phyloP scores from a whole-genome alignment of 2,888 invertebrate species.

The Crepidodera aurea region DNA sequence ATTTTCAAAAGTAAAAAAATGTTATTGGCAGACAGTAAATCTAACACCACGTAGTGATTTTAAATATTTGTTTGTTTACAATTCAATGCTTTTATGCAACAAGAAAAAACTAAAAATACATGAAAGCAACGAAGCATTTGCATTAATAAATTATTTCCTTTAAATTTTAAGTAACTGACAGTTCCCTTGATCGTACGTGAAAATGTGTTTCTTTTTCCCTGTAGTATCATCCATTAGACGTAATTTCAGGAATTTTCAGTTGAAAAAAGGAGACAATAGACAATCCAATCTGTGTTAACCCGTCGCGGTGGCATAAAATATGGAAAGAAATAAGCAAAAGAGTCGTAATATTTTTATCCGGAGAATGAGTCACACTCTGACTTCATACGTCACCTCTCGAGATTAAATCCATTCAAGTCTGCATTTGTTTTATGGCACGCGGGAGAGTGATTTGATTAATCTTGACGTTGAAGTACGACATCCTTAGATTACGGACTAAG shows the following conservation, averaged over 20 bases:
- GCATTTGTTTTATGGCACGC: constrained; percentile 28
- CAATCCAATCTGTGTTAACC: constrained; percentile 4
- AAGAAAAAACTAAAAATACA: no score
- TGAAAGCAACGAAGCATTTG: no score
- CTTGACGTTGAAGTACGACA: constrained; percentile 27
- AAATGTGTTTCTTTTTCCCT: neutral
- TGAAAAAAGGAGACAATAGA: neutral
- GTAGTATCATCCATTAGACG: neutral
- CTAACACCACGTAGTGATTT: no score
- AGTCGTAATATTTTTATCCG: neutral
- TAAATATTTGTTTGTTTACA: no score
- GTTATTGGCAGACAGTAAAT: no score
- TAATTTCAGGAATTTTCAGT: neutral
- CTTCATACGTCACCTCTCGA: constrained; percentile 10
- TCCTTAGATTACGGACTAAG: constrained; percentile 18
- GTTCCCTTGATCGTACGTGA: no score
- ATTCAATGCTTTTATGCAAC: no score
- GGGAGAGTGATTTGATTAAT: constrained; percentile 29
- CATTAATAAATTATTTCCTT: no score
- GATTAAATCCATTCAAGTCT: constrained; percentile 24
- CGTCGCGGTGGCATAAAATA: neutral
- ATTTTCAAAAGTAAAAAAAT: no score
- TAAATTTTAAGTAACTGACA: no score
- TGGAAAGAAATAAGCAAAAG: constrained; percentile 4
- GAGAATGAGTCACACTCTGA: constrained; percentile 13